These are phyloP conservation scores for Vireo griseus DNA, from an alignment of 2,797 vertebrate genomes.

Conservation along the genomic window DNA sequence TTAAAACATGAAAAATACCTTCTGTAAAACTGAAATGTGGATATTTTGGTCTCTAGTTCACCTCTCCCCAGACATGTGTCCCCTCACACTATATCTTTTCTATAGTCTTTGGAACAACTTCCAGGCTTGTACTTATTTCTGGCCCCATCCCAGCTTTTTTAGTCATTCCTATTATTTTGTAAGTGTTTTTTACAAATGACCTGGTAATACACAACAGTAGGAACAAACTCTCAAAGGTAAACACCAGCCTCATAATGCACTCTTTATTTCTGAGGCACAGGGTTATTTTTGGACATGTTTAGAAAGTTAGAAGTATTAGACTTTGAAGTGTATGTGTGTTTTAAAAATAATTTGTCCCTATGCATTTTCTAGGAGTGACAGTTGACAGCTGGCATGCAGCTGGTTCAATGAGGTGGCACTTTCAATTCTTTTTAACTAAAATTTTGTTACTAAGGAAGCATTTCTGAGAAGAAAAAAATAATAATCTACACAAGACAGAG, in stretches of 20 bases:
- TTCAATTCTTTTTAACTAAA: not conserved
- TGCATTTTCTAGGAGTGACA: not conserved
- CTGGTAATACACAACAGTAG: not conserved
- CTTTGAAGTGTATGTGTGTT: not conserved
- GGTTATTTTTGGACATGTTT: not conserved
- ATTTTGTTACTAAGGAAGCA: not conserved
- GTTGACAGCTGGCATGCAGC: not conserved
- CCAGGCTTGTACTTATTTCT: not conserved
- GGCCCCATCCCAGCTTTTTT: not conserved
- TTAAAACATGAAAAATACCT: not conserved
- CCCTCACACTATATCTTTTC: accelerated
- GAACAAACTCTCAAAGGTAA: not conserved
- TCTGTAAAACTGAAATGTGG: not conserved
- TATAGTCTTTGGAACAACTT: not conserved
- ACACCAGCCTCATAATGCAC: not conserved
- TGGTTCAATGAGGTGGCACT: not conserved
- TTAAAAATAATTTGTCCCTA: not conserved
- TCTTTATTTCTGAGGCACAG: not conserved
- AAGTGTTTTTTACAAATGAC: not conserved
- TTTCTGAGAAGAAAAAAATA: not conserved
- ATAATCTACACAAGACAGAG: not conserved
- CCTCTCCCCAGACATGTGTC: not conserved
- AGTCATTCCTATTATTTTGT: not conserved
- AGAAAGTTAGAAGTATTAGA: not conserved
- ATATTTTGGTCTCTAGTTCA: not conserved